These are phyloP conservation scores for Ceryle rudis DNA, from an alignment of 2,797 vertebrate species.

Conservation along the genomic window DNA sequence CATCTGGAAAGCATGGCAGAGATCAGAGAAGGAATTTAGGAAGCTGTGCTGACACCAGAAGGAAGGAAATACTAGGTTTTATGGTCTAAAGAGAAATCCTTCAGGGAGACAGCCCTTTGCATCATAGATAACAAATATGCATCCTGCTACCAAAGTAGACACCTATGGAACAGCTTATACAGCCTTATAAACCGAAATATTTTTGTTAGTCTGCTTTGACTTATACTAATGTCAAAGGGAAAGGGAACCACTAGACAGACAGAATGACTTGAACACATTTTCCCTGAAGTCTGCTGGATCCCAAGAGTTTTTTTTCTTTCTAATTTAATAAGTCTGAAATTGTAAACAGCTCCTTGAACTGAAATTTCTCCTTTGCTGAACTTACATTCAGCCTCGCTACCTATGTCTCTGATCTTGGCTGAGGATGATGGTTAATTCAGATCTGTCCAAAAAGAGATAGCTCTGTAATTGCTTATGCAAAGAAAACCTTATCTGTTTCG, in stretches of 20 bases:
- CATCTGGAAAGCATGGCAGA: not conserved
- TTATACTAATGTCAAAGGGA: not conserved
- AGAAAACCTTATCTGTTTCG: constrained; percentile 50
- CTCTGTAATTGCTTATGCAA: constrained; percentile 59
- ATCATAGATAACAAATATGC: not conserved
- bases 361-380: constrained; percentile 59
- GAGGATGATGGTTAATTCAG: constrained; percentile 68
- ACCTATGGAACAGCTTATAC: not conserved
- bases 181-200: not conserved
- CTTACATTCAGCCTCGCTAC: constrained; percentile 51
- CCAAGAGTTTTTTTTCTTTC: constrained; percentile 26
- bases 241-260: not conserved
- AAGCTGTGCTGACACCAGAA: not conserved
- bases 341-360: constrained; percentile 46
- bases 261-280: constrained; percentile 47
- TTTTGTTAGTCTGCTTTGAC: constrained; percentile 25
- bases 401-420: constrained; percentile 65
- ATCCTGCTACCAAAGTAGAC: not conserved
- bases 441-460: constrained; percentile 60
- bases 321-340: constrained; percentile 56
- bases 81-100: not conserved
- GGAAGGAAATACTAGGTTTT: not conserved
- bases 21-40: constrained; percentile 13
- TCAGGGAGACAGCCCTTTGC: constrained; percentile 19
- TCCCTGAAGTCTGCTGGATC: constrained; percentile 49